Evolutionary conservation across 1,140 invertebrate genomes (phyloP).

Genomic region (Drosophila orosa): DNA sequence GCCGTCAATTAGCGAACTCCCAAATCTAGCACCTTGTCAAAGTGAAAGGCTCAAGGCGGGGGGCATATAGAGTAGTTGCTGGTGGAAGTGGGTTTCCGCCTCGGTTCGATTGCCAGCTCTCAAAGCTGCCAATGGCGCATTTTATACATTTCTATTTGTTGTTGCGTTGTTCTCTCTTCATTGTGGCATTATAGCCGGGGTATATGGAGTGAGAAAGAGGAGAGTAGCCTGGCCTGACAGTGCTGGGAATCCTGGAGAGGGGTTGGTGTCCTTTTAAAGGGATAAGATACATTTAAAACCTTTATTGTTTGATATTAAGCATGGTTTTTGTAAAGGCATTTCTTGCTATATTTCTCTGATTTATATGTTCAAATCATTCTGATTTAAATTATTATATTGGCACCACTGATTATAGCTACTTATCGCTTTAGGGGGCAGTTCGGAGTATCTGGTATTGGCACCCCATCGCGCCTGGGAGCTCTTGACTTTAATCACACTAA

Average conservation of each 20-base stretch:
- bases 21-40: slow-evolving; percentile 77
- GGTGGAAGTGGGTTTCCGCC: slow-evolving; percentile 4
- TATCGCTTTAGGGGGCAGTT: background rate
- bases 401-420: slow-evolving; percentile 1
- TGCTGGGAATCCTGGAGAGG: background rate
- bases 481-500: slow-evolving; percentile 81
- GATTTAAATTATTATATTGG: background rate
- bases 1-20: slow-evolving; percentile 63
- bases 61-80: background rate
- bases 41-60: slow-evolving; percentile 58
- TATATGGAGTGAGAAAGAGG: background rate
- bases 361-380: background rate
- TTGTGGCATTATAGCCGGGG: background rate
- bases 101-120: slow-evolving; percentile 42
- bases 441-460: slow-evolving; percentile 12
- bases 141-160: slow-evolving; percentile 65
- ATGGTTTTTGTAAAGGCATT: background rate
- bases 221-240: background rate
- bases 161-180: slow-evolving; percentile 4
- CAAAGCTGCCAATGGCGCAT: slow-evolving; percentile 73
- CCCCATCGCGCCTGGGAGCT: slow-evolving; percentile 32
- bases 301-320: no score
- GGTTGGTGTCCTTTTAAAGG: background rate
- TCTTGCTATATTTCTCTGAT: background rate
- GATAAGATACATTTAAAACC: background rate